Conservation (phyloP, 2,797 vertebrate species). For the Alauda arvensis region DNA sequence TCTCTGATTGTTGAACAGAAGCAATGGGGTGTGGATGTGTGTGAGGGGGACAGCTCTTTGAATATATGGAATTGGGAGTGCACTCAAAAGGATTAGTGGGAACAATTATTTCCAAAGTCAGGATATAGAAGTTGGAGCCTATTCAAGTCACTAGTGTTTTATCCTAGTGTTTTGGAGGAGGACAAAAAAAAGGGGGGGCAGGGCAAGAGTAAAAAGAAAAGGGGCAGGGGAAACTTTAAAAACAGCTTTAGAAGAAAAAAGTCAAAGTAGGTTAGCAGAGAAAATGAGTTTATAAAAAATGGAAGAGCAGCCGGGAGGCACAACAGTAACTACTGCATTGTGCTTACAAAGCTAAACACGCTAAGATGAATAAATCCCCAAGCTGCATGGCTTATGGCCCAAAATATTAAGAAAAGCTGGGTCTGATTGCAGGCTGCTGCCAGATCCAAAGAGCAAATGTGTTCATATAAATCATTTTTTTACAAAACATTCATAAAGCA, state of each 20-base stretch:
- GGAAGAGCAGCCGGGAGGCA: constrained; percentile 47
- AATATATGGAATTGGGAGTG: constrained; percentile 30
- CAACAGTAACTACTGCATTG: constrained; percentile 55
- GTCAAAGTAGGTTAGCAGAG: constrained; percentile 57
- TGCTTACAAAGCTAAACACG: constrained; percentile 52
- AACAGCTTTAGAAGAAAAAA: constrained; percentile 32
- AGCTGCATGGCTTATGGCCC: constrained; percentile 34
- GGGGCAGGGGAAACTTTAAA: background rate
- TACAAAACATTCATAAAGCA: constrained; percentile 9
- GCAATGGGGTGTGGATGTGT: background rate
- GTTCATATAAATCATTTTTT: constrained; percentile 23
- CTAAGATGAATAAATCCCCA: constrained; percentile 44
- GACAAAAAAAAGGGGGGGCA: background rate
- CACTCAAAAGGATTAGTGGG: constrained; percentile 39
- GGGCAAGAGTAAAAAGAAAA: background rate
- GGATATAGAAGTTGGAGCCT: constrained; percentile 8
- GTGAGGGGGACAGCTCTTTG: background rate
- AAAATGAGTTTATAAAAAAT: constrained; percentile 62
- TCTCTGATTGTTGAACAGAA: background rate
- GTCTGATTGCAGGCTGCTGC: background rate
- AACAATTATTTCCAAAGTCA: constrained; percentile 44
- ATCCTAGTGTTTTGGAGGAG: background rate
- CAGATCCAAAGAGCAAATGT: constrained; percentile 21
- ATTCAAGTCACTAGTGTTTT: background rate
- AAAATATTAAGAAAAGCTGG: constrained; percentile 49